phyloP scores from a whole-genome alignment of 1,140 invertebrate species.

The Sycobia sp. region DNA sequence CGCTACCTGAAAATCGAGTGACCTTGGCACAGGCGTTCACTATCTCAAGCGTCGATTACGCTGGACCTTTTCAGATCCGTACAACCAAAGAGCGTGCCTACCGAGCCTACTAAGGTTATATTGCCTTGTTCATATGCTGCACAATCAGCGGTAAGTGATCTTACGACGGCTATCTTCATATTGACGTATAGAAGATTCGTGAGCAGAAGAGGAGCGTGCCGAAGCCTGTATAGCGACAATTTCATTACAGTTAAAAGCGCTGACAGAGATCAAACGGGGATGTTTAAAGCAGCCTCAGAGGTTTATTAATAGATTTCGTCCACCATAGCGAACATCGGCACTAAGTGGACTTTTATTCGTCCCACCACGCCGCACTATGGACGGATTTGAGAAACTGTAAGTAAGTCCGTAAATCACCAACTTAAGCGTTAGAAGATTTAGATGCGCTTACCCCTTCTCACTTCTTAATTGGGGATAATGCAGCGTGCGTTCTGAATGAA shows the following conservation, averaged over 20 bases:
- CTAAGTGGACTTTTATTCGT: too few relatives aligned
- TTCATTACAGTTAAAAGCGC: too few relatives aligned
- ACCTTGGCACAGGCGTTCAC: slow-evolving; percentile 37
- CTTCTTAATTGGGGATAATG: slow-evolving; percentile 1
- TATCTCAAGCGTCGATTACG: slow-evolving; percentile 44
- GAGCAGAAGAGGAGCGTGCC: slow-evolving; percentile 16
- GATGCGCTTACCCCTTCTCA: slow-evolving; percentile 1
- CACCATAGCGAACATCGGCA: too few relatives aligned
- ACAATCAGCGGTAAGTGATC: slow-evolving; percentile 37
- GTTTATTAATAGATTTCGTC: too few relatives aligned
- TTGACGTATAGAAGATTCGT: slow-evolving; percentile 29
- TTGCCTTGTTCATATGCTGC: slow-evolving; percentile 40
- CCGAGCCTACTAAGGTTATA: slow-evolving; percentile 40
- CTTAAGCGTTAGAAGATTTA: slow-evolving; percentile 11
- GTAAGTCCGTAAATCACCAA: slow-evolving; percentile 12
- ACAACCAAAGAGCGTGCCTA: slow-evolving; percentile 30
- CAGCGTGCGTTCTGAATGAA: slow-evolving; percentile 2
- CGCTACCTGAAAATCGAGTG: not conserved
- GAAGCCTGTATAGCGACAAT: too few relatives aligned
- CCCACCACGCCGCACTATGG: too few relatives aligned
- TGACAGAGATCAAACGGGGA: too few relatives aligned
- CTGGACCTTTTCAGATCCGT: too few relatives aligned
- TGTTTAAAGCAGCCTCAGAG: too few relatives aligned
- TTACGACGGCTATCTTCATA: slow-evolving; percentile 39
- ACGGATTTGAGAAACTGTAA: too few relatives aligned